phyloP scores from a whole-genome alignment of 2,797 vertebrate genomes.

The Tachyglossus aculeatus region DNA sequence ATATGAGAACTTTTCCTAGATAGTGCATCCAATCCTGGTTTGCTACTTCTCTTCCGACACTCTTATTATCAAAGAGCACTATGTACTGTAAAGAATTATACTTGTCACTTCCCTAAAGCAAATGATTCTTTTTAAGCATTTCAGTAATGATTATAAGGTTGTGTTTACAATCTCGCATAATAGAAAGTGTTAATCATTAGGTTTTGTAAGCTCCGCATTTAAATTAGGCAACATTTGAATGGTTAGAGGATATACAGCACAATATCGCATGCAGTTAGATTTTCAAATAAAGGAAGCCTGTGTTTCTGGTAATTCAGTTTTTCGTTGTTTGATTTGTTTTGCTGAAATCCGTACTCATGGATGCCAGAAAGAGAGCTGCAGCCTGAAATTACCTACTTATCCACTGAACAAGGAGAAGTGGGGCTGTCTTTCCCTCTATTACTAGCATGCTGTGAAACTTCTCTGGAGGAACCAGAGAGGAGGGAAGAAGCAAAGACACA shows the following conservation, averaged over 20 bases:
- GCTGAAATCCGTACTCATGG: not conserved
- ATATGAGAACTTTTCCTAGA: too few relatives aligned
- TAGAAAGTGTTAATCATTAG: slow-evolving; percentile 10
- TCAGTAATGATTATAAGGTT: not conserved
- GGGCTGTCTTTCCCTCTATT: not conserved
- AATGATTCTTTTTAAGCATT: not conserved
- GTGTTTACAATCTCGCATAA: not conserved
- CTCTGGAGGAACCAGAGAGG: too few relatives aligned
- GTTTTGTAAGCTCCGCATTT: not conserved
- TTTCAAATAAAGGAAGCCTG: not conserved
- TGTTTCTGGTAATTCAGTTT: slow-evolving; percentile 4
- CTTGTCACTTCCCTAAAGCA: not conserved
- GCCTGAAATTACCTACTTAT: not conserved
- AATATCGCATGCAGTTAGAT: not conserved
- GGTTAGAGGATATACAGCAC: not conserved
- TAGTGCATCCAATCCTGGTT: too few relatives aligned
- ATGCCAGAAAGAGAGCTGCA: not conserved
- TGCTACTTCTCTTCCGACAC: not conserved
- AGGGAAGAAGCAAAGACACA: too few relatives aligned
- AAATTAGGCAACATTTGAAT: not conserved
- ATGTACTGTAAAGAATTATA: not conserved
- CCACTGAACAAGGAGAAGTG: too few relatives aligned
- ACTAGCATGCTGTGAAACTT: not conserved
- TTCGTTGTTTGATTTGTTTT: slow-evolving; percentile 3
- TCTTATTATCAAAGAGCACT: not conserved